phyloP scores from a whole-genome alignment of 2,797 vertebrate genomes.

The Mionectes olivaceus region DNA sequence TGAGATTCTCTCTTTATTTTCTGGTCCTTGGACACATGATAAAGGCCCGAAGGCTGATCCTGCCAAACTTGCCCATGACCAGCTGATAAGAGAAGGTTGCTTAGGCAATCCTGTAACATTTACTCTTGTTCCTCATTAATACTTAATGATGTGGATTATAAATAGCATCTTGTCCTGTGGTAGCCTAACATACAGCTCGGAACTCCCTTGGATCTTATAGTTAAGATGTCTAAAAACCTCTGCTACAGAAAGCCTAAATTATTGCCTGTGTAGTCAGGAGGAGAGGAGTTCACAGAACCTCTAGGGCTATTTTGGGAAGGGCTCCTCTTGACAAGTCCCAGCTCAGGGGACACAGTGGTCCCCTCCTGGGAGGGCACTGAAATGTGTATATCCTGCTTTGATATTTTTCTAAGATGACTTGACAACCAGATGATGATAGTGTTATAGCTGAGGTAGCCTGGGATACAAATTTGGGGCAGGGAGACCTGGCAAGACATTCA shows the following conservation, averaged over 20 bases:
- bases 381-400: neutral
- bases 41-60: neutral
- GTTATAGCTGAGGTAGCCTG: neutral
- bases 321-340: neutral
- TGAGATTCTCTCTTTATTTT: neutral
- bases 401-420: neutral
- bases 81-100: neutral
- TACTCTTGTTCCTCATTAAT: neutral
- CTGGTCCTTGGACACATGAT: neutral
- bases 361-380: neutral
- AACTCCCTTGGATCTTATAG: neutral
- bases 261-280: neutral
- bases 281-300: neutral
- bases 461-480: neutral
- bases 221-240: neutral
- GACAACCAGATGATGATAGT: neutral
- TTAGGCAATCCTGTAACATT: neutral
- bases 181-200: neutral
- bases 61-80: neutral
- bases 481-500: neutral
- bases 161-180: neutral
- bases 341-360: fast-evolving
- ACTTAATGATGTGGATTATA: neutral
- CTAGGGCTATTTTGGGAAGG: neutral
- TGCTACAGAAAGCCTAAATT: neutral